These are phyloP conservation scores for Oscheius sp. DNA, from an alignment of 2,888 invertebrate genomes.

Conservation along the genomic window DNA sequence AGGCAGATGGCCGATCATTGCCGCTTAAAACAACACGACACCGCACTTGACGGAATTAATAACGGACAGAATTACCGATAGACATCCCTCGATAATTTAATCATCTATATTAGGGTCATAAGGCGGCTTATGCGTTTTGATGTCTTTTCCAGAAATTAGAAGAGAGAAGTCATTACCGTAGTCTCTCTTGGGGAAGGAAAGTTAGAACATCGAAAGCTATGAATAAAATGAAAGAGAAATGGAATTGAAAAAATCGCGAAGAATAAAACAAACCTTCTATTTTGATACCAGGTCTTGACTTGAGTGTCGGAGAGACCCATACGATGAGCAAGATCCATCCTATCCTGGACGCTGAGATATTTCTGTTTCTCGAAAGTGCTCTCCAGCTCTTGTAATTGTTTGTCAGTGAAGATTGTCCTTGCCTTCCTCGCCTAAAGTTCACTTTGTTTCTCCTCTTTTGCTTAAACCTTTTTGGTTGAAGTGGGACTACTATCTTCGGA, in stretches of 20 bases:
- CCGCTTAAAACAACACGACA: conserved; percentile 28
- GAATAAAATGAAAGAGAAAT: background rate
- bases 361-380: conserved; percentile 66
- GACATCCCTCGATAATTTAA: conserved; percentile 25
- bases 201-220: background rate
- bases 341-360: conserved; percentile 75
- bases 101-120: conserved; percentile 27
- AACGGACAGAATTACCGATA: conserved; percentile 10
- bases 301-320: conserved; percentile 95
- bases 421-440: conserved; percentile 70
- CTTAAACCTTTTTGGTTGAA: conserved; percentile 8
- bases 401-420: conserved; percentile 89
- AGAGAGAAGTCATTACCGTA: background rate
- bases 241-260: background rate
- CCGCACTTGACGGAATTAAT: conserved; percentile 16
- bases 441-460: conserved; percentile 34
- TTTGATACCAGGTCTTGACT: conserved; percentile 99
- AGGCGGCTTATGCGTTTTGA: conserved; percentile 29
- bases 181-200: background rate
- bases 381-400: conserved; percentile 73
- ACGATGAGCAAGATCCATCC: conserved; percentile 92
- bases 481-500: conserved; percentile 27
- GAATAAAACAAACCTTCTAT: conserved; percentile 79
- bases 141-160: background rate
- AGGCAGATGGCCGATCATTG: conserved; percentile 15